Evolutionary conservation across 2,888 invertebrate species (phyloP).

Genomic region (Bombylius major): DNA sequence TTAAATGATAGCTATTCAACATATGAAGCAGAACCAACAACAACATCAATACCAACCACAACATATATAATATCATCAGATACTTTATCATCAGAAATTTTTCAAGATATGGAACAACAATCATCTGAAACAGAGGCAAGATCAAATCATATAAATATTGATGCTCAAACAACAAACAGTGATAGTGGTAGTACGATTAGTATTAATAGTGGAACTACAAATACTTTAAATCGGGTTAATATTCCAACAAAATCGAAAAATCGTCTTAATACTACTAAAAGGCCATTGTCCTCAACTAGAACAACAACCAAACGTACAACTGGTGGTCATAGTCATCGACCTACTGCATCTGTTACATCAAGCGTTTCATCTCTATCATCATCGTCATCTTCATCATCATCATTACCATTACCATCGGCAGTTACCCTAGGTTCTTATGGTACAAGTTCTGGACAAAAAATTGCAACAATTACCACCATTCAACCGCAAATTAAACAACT

Average conservation of each 20-base stretch:
- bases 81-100: not conserved
- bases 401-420: conserved; percentile 19
- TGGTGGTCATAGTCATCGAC: conserved; percentile 18
- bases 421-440: not conserved
- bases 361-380: conserved; percentile 24
- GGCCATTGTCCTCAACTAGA: conserved; percentile 1
- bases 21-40: not conserved
- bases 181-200: conserved; percentile 2
- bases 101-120: not conserved
- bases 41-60: conserved; percentile 2
- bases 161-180: conserved; percentile 3
- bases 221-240: not conserved
- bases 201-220: not conserved
- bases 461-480: conserved; percentile 6
- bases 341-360: conserved; percentile 17
- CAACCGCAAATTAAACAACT: conserved; percentile 2
- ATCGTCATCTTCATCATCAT: conserved; percentile 22
- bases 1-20: not conserved
- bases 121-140: not conserved
- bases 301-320: conserved; percentile 1
- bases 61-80: not conserved
- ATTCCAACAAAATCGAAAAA: not conserved
- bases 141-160: not conserved
- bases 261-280: conserved; percentile 4
- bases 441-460: conserved; percentile 1